Percentiles rank a stretch among this genome's conserved stretches.
Evolutionary conservation across 2,113 vertebrate genomes (phyloP).

Genomic region (Pomatorhinus ruficollis): DNA sequence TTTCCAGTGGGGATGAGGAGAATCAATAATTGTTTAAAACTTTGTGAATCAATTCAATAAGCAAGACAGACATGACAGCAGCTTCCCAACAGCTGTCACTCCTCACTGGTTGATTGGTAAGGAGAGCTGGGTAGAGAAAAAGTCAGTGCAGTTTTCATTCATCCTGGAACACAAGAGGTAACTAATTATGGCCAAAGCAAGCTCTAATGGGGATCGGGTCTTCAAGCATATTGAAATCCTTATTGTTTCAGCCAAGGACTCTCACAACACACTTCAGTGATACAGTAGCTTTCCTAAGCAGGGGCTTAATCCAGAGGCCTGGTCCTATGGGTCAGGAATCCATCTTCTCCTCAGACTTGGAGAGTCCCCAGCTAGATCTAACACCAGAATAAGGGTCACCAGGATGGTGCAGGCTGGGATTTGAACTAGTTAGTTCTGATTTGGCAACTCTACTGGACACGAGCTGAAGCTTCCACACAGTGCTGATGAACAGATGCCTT

Average conservation of each 20-base stretch:
- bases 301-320: neutral
- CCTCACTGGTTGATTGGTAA: neutral
- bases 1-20: neutral
- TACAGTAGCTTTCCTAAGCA: neutral
- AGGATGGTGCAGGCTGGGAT: neutral
- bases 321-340: neutral
- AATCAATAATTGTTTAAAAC: slow-evolving; percentile 35
- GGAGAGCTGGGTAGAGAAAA: neutral
- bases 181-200: neutral
- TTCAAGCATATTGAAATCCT: neutral
- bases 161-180: neutral
- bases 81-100: neutral
- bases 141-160: neutral
- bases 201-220: neutral
- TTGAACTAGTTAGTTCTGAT: neutral
- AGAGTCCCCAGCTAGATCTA: neutral
- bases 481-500: neutral
- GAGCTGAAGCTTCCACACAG: neutral
- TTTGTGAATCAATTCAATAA: slow-evolving; percentile 37
- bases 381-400: neutral
- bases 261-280: neutral
- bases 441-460: neutral
- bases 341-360: neutral
- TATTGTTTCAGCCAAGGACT: neutral
- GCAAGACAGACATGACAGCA: neutral